Evolutionary conservation across 2,888 invertebrate genomes (phyloP), one percentile per base, ranked within the genome.

Genomic region (Synanthedon formicaeformis): DNA sequence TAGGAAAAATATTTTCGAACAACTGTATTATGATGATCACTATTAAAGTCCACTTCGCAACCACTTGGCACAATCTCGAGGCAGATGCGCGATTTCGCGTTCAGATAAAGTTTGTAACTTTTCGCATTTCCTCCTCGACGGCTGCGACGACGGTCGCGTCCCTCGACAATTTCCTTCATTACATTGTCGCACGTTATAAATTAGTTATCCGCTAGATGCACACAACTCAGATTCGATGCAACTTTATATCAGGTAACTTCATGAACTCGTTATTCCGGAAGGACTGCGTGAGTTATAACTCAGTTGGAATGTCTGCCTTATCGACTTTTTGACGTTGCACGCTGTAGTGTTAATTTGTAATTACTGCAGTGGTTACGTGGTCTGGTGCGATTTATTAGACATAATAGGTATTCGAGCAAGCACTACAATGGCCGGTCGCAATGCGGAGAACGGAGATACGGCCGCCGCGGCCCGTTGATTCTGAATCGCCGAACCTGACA

Each of bases 81-180:
- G 72, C 81, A 82, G 78, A 83, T 82, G 83, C 71, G 73, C 70
- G 73, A 66, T 69, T 66, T 71, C 70, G 71, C 71, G 73, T 71
- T 65, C 71, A 76, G 78, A 82, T 81, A 79, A 75, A 82, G 75
- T 81, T 78, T 65, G 67, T 70, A 84, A 85, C 82, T 84, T 85
- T 83, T 81, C 81, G 76, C 82, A 83, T 84, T 83, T 82, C 75
- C 75, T 67, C 68, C 63, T 55, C 56, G 64, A 61, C 66, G 60
- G 34, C 34, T 34, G 34, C 34, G 34, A 34, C 34, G 34, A 34
- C 34, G 34, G 18, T 18, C 71, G 60, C 56, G 58, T 56, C 56
- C 58, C 57, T 57, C 52, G 41, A 52, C 54, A 55, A 59, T 60
- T 61, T 64, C 61, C 60, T 55, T 50, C 69, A 65, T 69, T 71